phyloP scores from a whole-genome alignment of 2,797 vertebrate species.

The Tarsius wallacei region DNA sequence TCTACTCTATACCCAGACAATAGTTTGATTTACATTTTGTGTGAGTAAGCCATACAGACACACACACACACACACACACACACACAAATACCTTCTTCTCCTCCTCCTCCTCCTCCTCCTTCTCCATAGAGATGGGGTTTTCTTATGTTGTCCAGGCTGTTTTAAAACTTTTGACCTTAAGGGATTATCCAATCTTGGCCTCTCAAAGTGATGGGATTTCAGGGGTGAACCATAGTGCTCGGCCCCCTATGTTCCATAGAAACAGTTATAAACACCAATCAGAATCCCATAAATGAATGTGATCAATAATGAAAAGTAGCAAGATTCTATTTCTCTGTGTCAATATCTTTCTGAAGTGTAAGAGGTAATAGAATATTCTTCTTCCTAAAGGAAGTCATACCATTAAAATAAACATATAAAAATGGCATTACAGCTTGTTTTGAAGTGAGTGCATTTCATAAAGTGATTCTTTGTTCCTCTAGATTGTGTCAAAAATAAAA shows the following conservation, averaged over 20 bases:
- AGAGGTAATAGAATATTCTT: background rate
- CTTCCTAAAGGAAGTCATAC: background rate
- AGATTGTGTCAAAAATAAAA: background rate
- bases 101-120: too few relatives aligned
- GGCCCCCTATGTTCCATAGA: background rate
- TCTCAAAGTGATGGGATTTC: too few relatives aligned
- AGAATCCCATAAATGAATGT: background rate
- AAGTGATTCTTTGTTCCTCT: background rate
- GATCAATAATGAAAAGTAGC: background rate
- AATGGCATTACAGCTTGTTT: background rate
- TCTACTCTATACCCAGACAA: background rate
- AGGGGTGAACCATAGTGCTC: too few relatives aligned
- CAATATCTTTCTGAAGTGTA: background rate
- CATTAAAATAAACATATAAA: conserved; percentile 4
- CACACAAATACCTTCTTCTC: too few relatives aligned
- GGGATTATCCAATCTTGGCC: too few relatives aligned
- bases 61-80: too few relatives aligned
- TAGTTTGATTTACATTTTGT: background rate
- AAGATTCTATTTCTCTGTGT: conserved; percentile 8
- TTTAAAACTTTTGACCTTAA: too few relatives aligned
- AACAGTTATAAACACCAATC: background rate
- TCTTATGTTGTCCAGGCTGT: too few relatives aligned
- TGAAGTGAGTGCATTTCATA: background rate
- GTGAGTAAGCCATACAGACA: background rate
- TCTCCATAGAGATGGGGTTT: too few relatives aligned